Evolutionary conservation across 2,113 vertebrate species (phyloP).

Genomic region (Daubentonia madagascariensis): DNA sequence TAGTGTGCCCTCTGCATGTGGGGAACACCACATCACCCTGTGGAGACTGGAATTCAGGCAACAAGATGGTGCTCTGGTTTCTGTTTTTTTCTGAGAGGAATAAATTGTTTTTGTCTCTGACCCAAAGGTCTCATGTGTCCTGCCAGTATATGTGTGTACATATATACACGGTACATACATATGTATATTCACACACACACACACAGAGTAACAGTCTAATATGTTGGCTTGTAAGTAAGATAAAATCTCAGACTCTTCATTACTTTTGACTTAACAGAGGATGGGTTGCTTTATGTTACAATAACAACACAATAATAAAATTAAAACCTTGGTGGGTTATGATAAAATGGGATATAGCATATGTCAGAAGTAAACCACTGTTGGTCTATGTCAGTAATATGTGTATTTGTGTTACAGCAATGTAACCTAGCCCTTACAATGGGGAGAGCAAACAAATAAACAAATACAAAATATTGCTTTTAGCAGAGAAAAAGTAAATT

Average conservation of each 20-base stretch:
- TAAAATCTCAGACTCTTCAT: not conserved
- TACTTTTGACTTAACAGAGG: not conserved
- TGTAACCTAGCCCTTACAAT: not conserved
- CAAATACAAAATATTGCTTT: not conserved
- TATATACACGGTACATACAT: not conserved
- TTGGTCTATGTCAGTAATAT: not conserved
- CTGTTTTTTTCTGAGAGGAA: not conserved
- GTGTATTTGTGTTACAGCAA: not conserved
- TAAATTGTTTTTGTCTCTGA: not conserved
- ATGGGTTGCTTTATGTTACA: not conserved
- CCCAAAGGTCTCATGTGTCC: not conserved
- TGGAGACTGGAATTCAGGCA: not conserved
- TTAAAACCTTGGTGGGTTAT: not conserved
- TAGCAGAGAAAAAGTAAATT: not conserved
- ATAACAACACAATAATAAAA: not conserved
- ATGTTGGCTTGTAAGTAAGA: not conserved
- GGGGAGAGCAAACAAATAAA: not conserved
- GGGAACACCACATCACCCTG: accelerated
- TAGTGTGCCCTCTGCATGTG: accelerated
- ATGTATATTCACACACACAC: not conserved
- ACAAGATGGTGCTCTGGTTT: not conserved
- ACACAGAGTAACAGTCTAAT: not conserved
- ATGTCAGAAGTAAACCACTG: not conserved
- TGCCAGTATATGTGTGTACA: not conserved
- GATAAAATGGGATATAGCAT: not conserved